These are phyloP conservation scores for Andrena haemorrhoa DNA, from an alignment of 2,888 invertebrate species.

Conservation along the genomic window DNA sequence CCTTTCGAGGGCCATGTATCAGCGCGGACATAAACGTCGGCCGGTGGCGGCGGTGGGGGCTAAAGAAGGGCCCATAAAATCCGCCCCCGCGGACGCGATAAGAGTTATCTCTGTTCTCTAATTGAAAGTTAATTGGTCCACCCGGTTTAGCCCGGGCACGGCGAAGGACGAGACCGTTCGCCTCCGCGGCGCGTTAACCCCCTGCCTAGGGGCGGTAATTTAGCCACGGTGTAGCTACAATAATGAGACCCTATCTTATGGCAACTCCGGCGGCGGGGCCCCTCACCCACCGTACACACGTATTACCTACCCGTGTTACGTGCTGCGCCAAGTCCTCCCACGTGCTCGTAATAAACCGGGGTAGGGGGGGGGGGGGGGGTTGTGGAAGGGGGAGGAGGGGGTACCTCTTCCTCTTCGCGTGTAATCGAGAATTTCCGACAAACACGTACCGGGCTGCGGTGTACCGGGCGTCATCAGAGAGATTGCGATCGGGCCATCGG, in stretches of 20 bases:
- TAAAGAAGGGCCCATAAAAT: conserved; percentile 84
- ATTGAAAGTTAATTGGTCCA: conserved; percentile 85
- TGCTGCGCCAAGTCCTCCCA: conserved; percentile 74
- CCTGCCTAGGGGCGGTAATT: conserved; percentile 81
- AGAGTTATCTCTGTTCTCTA: conserved; percentile 84
- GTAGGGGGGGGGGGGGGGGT: no score
- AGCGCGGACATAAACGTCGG: conserved; percentile 79
- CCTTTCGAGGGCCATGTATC: conserved; percentile 80
- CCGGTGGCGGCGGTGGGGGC: conserved; percentile 60
- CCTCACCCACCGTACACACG: conserved; percentile 54
- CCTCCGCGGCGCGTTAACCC: conserved; percentile 42
- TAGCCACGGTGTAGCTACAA: conserved; percentile 77
- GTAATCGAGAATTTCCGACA: conserved; percentile 73
- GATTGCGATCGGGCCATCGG: conserved; percentile 65
- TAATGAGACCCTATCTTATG: conserved; percentile 80
- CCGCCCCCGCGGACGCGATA: conserved; percentile 82
- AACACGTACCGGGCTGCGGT: conserved; percentile 65
- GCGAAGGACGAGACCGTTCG: conserved; percentile 49
- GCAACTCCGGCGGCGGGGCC: conserved; percentile 57
- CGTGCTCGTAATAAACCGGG: conserved; percentile 83
- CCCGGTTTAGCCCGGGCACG: conserved; percentile 76
- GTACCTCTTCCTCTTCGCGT: conserved; percentile 64
- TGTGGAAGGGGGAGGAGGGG: not conserved
- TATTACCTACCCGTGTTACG: conserved; percentile 69
- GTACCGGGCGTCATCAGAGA: conserved; percentile 61